These are phyloP conservation scores for Pelobates cultripes DNA, from an alignment of 2,797 vertebrate species.

Conservation along the genomic window DNA sequence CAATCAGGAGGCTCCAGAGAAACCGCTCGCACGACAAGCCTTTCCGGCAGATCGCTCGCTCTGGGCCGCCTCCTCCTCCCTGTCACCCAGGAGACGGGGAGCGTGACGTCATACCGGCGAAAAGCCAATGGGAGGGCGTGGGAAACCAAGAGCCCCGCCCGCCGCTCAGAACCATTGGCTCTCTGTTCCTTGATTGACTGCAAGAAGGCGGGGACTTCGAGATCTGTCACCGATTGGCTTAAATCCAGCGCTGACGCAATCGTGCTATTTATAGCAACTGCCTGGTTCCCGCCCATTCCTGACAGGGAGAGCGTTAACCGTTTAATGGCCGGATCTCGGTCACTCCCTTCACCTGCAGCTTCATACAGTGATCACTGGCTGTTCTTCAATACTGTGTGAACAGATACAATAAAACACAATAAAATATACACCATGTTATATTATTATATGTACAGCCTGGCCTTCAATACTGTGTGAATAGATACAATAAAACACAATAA, in stretches of 20 bases:
- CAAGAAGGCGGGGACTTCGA: background rate
- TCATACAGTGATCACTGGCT: too few relatives aligned
- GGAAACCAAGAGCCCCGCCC: constrained; percentile 25
- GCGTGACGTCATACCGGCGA: constrained; percentile 28
- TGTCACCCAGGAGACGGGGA: constrained; percentile 49
- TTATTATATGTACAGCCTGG: too few relatives aligned
- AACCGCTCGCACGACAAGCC: background rate
- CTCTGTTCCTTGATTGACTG: background rate
- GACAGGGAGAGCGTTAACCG: background rate
- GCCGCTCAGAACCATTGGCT: background rate
- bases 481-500: too few relatives aligned
- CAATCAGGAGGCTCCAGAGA: constrained; percentile 15
- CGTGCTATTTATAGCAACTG: constrained; percentile 38
- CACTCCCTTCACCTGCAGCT: too few relatives aligned
- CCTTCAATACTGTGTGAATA: too few relatives aligned
- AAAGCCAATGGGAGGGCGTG: constrained; percentile 46
- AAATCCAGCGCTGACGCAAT: constrained; percentile 20
- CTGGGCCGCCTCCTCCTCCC: constrained; percentile 13
- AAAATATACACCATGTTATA: too few relatives aligned
- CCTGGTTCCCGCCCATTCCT: constrained; percentile 14
- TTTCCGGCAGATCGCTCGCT: constrained; percentile 23
- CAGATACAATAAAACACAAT: too few relatives aligned
- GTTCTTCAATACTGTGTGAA: too few relatives aligned
- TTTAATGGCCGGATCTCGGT: background rate
- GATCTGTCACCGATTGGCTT: constrained; percentile 22